These are phyloP conservation scores for Lasiurus borealis DNA, from an alignment of 2,113 vertebrate genomes.

Conservation along the genomic window DNA sequence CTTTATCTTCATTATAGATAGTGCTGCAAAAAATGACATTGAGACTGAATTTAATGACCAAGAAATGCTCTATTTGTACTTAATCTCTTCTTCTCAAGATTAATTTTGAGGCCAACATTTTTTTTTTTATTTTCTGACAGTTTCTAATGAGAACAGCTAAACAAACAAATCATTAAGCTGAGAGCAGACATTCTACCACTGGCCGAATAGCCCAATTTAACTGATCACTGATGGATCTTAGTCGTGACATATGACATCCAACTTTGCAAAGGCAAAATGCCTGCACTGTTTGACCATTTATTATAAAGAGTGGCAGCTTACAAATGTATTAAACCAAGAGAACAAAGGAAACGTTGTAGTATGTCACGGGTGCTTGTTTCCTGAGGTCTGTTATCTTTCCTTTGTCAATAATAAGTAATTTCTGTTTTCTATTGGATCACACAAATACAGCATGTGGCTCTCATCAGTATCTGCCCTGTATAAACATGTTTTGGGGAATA, in stretches of 20 bases:
- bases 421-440: conserved; percentile 69
- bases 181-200: conserved; percentile 49
- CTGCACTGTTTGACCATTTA: conserved; percentile 57
- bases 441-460: conserved; percentile 43
- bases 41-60: neutral
- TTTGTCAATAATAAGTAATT: conserved; percentile 44
- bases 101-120: conserved; percentile 51
- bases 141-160: conserved; percentile 68
- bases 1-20: conserved; percentile 53
- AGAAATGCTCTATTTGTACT: conserved; percentile 23
- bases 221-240: conserved; percentile 53
- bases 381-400: conserved; percentile 45
- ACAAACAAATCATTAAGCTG: conserved; percentile 77
- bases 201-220: conserved; percentile 60
- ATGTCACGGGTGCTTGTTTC: conserved; percentile 40
- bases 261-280: conserved; percentile 57
- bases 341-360: conserved; percentile 60
- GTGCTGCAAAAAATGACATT: neutral
- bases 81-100: conserved; percentile 55
- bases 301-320: conserved; percentile 63
- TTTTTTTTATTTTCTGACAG: conserved; percentile 57
- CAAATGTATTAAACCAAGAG: conserved; percentile 58
- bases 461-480: conserved; percentile 63
- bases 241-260: conserved; percentile 65
- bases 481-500: conserved; percentile 63